phyloP scores from a whole-genome alignment of 2,888 invertebrate species.

The Meta bourneti region DNA sequence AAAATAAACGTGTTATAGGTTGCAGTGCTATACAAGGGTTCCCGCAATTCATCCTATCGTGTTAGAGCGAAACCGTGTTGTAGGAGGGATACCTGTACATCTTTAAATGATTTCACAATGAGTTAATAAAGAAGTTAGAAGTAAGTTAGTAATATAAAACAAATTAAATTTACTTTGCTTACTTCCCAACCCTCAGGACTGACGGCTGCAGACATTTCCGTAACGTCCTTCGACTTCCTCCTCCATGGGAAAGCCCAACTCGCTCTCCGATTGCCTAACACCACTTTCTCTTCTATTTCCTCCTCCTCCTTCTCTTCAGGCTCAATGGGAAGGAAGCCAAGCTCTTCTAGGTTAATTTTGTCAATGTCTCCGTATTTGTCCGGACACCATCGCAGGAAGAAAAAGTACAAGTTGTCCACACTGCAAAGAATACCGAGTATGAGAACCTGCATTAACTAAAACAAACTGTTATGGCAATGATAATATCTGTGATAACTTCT shows the following conservation, averaged over 20 bases:
- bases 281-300: conserved; percentile 60
- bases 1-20: too few relatives aligned
- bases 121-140: too few relatives aligned
- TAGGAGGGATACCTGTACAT: too few relatives aligned
- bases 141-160: not conserved
- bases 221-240: conserved; percentile 67
- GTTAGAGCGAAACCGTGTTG: too few relatives aligned
- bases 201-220: conserved; percentile 44
- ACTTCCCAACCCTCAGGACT: conserved; percentile 74
- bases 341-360: conserved; percentile 86
- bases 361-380: conserved; percentile 95
- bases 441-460: not conserved
- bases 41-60: too few relatives aligned
- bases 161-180: not conserved
- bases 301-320: conserved; percentile 89
- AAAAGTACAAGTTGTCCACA: conserved; percentile 97
- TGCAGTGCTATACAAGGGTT: too few relatives aligned
- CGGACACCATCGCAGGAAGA: conserved; percentile 98
- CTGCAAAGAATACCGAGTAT: conserved; percentile 82
- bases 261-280: conserved; percentile 78
- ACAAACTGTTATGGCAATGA: not conserved
- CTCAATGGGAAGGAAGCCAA: conserved; percentile 92
- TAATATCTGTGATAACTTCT: too few relatives aligned
- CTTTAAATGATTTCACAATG: too few relatives aligned
- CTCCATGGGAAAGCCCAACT: conserved; percentile 74